phyloP scores from a whole-genome alignment of 2,797 vertebrate species.

The Acanthurus tractus region DNA sequence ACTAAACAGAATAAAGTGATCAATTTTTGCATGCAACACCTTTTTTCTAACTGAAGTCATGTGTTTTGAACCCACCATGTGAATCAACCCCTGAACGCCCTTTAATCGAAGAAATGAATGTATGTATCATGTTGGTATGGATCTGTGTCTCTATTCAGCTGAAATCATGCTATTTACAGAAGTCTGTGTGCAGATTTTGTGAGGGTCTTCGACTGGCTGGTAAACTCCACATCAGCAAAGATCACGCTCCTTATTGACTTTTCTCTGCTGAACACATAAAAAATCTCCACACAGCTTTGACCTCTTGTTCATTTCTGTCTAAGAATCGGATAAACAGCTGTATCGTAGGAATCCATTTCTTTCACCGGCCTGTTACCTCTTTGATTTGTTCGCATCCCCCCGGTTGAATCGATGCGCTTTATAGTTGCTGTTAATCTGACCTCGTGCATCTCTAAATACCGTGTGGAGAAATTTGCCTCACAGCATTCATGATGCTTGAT shows the following conservation, averaged over 20 bases:
- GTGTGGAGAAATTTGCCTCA: neutral
- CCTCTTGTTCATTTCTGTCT: conserved; percentile 20
- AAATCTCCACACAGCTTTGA: conserved; percentile 32
- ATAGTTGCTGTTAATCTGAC: neutral
- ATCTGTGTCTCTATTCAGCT: neutral
- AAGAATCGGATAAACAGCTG: conserved; percentile 26
- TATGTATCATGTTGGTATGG: too few relatives aligned
- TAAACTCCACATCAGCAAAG: neutral
- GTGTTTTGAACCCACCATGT: neutral
- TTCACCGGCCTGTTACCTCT: neutral
- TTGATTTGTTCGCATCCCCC: neutral
- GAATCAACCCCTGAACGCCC: neutral
- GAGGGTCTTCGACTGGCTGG: neutral
- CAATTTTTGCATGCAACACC: neutral
- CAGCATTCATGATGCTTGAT: neutral
- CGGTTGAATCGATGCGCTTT: neutral
- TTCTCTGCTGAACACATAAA: conserved; percentile 17
- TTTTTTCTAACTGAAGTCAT: neutral
- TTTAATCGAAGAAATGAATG: neutral
- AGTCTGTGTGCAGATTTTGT: neutral
- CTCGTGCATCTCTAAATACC: neutral
- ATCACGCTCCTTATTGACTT: conserved; percentile 22
- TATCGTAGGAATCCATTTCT: conserved; percentile 7
- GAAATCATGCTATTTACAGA: neutral
- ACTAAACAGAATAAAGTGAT: neutral